Percentiles rank a stretch among this genome's conserved stretches.
phyloP scores from a whole-genome alignment of 2,888 invertebrate species.

The Phasia obesa region DNA sequence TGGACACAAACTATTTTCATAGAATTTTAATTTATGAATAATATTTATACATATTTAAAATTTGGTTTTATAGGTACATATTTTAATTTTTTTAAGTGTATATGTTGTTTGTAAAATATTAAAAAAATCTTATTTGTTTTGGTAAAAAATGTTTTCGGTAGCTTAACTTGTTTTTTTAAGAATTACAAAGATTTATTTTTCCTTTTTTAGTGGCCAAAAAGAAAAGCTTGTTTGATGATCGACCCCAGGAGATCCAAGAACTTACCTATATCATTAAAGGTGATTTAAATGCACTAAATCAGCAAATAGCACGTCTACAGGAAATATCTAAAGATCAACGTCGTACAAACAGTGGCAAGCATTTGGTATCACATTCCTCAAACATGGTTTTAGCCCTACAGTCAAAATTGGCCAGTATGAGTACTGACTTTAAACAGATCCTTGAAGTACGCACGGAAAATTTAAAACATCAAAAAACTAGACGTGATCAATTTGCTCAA shows the following conservation, averaged over 20 bases:
- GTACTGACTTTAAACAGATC: slow-evolving; percentile 98
- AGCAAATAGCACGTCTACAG: slow-evolving; percentile 96
- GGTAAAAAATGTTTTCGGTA: no score
- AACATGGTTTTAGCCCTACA: slow-evolving; percentile 96
- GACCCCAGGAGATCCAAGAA: slow-evolving; percentile 98
- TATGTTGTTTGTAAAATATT: no score
- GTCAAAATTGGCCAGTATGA: slow-evolving; percentile 97
- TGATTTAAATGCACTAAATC: slow-evolving; percentile 96
- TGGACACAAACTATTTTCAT: no score
- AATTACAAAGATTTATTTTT: not conserved
- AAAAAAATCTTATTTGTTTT: no score
- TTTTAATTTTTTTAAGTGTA: no score
- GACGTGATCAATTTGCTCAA: slow-evolving; percentile 91
- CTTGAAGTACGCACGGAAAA: slow-evolving; percentile 99
- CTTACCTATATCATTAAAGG: slow-evolving; percentile 98
- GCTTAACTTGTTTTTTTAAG: no score
- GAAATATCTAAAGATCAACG: slow-evolving; percentile 90
- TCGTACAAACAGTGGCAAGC: slow-evolving; percentile 85
- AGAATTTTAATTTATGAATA: no score
- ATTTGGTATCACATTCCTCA: slow-evolving; percentile 95
- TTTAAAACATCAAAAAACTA: slow-evolving; percentile 95
- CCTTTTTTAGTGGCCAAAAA: slow-evolving; percentile 93
- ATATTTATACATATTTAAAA: no score
- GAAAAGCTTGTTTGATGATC: slow-evolving; percentile 98
- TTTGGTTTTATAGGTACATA: no score